Base-by-base conservation (phyloP, 2,113 vertebrate species). In the Cyanoderma ruficeps region DNA sequence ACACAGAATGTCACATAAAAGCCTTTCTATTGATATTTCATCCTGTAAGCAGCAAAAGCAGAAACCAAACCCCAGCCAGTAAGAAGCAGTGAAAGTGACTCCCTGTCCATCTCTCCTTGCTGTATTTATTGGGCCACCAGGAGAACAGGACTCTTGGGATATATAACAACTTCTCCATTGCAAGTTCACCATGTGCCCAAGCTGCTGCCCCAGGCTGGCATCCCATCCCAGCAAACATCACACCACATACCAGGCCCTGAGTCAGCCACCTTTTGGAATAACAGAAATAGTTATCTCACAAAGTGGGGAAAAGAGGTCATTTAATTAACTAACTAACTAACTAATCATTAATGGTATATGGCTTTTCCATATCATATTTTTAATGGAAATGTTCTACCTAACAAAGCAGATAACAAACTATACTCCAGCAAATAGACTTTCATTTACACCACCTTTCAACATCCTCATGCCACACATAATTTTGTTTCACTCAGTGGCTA, bases 1-100 rank as follows among this genome's bases (percentile, higher is more conserved):
- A 83, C 71, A 87, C 6, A 59, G 68, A 96, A 81, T 64, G 87
- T 78, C 87, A 95, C 93, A 95, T 95, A 90, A 96, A 89, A 94
- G 89, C 52, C 71, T 75, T 91, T 72, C 63, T 88, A 75, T 75
- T 89, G 68, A 63, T 80, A 89, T 81, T 86, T 63, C 86, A 91
- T 90, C 79, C 90, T 89, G 67, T 49, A 91, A 80, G 65, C 27
- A 82, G 64, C 79, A 93, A 94, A 93, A 89, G 37, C 57, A 69
- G 75, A 95, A 82, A 83, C 63, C 55, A 78, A 92, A 64, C 27
- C 22, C 17, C 56, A 81, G 22, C 13, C 79, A 25, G 47, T 25
- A 56, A 95, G 50, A 81, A 93, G 49, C n/a, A 75, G 68, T 64
- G 92, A 92, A 95, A 96, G 92, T 92, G 68, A 30, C 68, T 89